Evolutionary conservation across 2,888 invertebrate genomes (phyloP).

Genomic region (Drosophila koepferae): DNA sequence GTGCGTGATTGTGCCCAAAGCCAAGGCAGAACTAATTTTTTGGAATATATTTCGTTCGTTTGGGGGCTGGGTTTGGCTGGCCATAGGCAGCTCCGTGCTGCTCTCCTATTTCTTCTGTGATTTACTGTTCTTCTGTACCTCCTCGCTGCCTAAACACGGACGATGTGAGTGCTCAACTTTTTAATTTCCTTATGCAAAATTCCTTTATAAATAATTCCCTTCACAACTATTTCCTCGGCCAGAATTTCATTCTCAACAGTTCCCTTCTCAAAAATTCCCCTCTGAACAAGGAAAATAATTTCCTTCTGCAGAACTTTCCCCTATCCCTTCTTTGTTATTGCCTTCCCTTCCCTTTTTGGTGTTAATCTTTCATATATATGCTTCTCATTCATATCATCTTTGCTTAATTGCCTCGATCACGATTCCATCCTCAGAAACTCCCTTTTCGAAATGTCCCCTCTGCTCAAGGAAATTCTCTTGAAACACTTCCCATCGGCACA

Average conservation of each 20-base stretch:
- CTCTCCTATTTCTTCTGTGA: constrained; percentile 67
- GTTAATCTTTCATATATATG: no score
- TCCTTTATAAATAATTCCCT: neutral
- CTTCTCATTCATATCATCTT: no score
- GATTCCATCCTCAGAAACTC: neutral
- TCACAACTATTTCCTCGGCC: neutral
- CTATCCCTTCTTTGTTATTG: neutral
- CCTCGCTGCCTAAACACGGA: neutral
- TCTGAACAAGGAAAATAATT: neutral
- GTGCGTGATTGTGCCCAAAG: constrained; percentile 87
- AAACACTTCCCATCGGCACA: neutral
- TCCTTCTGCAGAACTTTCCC: no score
- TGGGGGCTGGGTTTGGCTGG: constrained; percentile 75
- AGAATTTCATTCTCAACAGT: neutral
- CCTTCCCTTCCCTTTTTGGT: neutral
- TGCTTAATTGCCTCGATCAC: neutral
- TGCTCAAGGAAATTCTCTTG: neutral
- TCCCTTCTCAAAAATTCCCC: neutral
- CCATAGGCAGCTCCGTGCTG: constrained; percentile 62
- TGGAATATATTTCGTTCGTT: constrained; percentile 84
- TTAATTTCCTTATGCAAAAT: neutral
- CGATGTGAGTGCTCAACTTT: neutral
- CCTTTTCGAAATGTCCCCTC: no score
- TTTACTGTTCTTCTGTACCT: constrained; percentile 23
- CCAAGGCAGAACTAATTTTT: constrained; percentile 86